These are phyloP conservation scores for Drymonia ruficornis DNA, from an alignment of 2,888 invertebrate species.

Conservation along the genomic window DNA sequence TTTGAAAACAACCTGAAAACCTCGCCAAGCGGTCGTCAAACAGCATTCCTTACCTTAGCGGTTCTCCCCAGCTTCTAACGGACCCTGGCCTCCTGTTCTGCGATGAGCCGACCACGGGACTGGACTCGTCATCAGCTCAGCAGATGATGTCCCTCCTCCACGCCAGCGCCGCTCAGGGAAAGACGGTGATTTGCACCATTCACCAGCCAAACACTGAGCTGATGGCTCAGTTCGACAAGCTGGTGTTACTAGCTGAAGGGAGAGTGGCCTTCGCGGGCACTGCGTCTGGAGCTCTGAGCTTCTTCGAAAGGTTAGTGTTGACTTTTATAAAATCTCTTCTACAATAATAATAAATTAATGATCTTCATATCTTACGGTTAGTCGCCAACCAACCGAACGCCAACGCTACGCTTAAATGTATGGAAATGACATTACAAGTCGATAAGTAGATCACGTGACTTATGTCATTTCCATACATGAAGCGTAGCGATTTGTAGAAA, in stretches of 20 bases:
- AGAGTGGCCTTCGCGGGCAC: constrained; percentile 93
- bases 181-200: constrained; percentile 96
- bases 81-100: constrained; percentile 97
- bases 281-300: constrained; percentile 71
- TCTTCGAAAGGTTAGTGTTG: constrained; percentile 85
- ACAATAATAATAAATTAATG: too few relatives aligned
- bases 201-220: constrained; percentile 97
- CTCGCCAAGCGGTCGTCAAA: too few relatives aligned
- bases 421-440: too few relatives aligned
- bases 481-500: too few relatives aligned
- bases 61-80: constrained; percentile 87
- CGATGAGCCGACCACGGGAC: constrained; percentile 98
- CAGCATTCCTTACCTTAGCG: neutral
- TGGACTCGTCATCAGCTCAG: constrained; percentile 96
- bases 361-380: too few relatives aligned
- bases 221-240: constrained; percentile 91
- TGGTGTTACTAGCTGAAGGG: constrained; percentile 94
- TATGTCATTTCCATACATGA: too few relatives aligned
- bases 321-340: too few relatives aligned
- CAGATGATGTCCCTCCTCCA: constrained; percentile 90
- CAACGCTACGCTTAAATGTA: too few relatives aligned
- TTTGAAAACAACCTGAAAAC: too few relatives aligned
- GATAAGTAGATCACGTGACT: too few relatives aligned
- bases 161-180: constrained; percentile 89
- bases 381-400: too few relatives aligned